Evolutionary conservation across 2,113 vertebrate genomes (phyloP).

Genomic region (Tenebrosternarchus preto): DNA sequence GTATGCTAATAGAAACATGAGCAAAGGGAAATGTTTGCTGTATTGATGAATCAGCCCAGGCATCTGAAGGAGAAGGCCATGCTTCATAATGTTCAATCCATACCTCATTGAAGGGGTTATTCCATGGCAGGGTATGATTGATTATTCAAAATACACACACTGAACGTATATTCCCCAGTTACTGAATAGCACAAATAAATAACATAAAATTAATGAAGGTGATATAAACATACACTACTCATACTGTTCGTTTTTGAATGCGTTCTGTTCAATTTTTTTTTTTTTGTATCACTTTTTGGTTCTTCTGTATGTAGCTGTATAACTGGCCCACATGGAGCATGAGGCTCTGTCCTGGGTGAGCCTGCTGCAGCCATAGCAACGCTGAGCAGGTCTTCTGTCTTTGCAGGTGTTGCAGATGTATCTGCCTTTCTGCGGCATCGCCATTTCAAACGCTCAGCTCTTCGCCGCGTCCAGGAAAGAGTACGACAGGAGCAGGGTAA

Average conservation of each 20-base stretch:
- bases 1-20: constrained; percentile 57
- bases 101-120: constrained; percentile 19
- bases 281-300: no score
- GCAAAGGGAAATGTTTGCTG: constrained; percentile 64
- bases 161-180: background rate
- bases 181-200: background rate
- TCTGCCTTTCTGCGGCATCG: constrained; percentile 97
- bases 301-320: background rate
- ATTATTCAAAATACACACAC: constrained; percentile 2
- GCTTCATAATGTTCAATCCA: constrained; percentile 55
- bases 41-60: constrained; percentile 63
- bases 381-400: constrained; percentile 51
- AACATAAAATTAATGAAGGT: background rate
- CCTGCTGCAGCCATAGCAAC: constrained; percentile 5
- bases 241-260: background rate
- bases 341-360: background rate
- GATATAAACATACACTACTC: background rate
- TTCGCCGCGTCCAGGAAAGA: constrained; percentile 98
- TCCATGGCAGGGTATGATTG: background rate
- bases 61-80: constrained; percentile 58
- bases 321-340: background rate
- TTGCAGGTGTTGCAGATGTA: constrained; percentile 98
- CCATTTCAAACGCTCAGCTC: constrained; percentile 96
- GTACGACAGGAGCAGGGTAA: constrained; percentile 97
- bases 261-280: no score